Conservation (phyloP, 1,140 invertebrate genomes). For the Drosophila leontia region DNA sequence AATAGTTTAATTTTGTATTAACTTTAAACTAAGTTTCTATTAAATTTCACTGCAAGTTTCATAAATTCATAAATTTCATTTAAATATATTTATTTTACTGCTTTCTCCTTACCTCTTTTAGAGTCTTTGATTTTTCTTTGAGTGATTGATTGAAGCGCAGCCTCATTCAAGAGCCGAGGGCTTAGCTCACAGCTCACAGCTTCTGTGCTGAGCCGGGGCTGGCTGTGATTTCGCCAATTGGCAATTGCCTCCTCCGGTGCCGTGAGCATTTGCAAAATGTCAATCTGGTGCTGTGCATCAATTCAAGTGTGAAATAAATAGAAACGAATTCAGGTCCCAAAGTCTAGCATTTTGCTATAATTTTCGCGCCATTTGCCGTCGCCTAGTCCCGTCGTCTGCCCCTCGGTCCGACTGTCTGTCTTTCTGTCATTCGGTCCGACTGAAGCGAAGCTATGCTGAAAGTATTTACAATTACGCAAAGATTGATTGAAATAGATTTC, state of each 20-base stretch:
- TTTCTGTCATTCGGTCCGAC: constrained; percentile 37
- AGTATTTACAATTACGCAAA: constrained; percentile 84
- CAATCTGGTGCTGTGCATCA: constrained; percentile 82
- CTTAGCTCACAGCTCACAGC: constrained; percentile 43
- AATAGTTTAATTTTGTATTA: not conserved
- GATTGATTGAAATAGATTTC: constrained; percentile 83
- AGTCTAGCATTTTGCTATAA: constrained; percentile 75
- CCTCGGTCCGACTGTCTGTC: constrained; percentile 8
- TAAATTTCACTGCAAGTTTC: not conserved
- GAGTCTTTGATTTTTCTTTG: not conserved
- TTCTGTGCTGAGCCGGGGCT: constrained; percentile 38
- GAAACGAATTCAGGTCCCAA: constrained; percentile 80
- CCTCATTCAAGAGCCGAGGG: constrained; percentile 49
- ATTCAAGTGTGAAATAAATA: constrained; percentile 84
- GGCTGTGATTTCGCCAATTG: constrained; percentile 49
- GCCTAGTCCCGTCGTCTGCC: constrained; percentile 13
- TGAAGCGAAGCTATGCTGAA: constrained; percentile 71
- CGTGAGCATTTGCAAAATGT: constrained; percentile 83
- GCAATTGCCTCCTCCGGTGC: constrained; percentile 54
- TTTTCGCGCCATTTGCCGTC: constrained; percentile 79
- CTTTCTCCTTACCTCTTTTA: not conserved
- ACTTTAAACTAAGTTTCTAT: no score
- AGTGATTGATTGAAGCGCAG: constrained; percentile 44
- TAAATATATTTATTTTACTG: not conserved
- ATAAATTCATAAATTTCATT: not conserved